Evolutionary conservation across 2,113 vertebrate species (phyloP).

Genomic region (Syngnathus scovelli): DNA sequence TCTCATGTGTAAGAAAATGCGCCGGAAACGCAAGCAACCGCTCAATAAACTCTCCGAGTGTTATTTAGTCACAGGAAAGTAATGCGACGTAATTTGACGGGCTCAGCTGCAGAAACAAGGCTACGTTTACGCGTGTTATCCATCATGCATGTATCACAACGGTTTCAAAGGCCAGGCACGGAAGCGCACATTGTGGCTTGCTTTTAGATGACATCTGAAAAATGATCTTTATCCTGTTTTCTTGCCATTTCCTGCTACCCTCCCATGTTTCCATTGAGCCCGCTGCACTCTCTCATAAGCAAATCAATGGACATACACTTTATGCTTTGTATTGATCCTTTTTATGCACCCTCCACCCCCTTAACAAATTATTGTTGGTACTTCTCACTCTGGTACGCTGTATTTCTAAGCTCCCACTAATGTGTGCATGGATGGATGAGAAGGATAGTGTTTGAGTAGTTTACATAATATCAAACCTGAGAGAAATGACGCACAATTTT

Average conservation of each 20-base stretch:
- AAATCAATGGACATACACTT: constrained; percentile 66
- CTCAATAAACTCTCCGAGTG: neutral
- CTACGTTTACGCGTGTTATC: neutral
- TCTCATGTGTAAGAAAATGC: neutral
- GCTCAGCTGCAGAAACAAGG: neutral
- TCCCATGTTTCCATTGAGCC: constrained; percentile 6
- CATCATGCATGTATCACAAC: neutral
- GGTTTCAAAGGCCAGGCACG: neutral
- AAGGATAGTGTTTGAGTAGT: constrained; percentile 53
- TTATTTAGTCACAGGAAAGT: neutral
- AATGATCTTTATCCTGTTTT: neutral
- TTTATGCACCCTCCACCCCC: constrained; percentile 35
- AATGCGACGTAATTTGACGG: neutral
- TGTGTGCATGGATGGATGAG: constrained; percentile 18
- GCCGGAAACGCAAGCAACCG: neutral
- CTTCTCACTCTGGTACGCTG: constrained; percentile 52
- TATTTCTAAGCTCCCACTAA: constrained; percentile 49
- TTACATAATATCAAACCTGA: constrained; percentile 59
- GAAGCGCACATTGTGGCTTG: neutral
- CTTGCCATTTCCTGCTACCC: constrained; percentile 1
- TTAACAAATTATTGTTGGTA: constrained; percentile 22
- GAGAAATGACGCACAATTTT: constrained; percentile 50
- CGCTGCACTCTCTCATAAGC: constrained; percentile 16
- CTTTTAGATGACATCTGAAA: neutral
- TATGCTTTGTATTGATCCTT: constrained; percentile 65